Conservation (phyloP, 2,888 invertebrate species). For the Selenia dentaria region DNA sequence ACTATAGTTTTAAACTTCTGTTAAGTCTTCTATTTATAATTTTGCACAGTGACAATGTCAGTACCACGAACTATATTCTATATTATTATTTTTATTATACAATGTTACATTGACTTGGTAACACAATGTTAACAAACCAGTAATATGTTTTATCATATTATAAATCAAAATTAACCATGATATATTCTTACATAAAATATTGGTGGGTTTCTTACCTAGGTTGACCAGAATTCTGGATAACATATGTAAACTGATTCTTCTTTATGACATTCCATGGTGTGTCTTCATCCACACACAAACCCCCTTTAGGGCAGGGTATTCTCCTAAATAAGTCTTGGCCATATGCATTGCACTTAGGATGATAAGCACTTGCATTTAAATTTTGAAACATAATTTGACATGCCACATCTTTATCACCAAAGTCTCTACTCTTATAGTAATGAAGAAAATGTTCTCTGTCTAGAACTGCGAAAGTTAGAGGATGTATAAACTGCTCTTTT, state of each 20-base stretch:
- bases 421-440: conserved; percentile 92
- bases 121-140: too few species aligned
- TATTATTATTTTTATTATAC: too few species aligned
- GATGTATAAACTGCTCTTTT: conserved; percentile 85
- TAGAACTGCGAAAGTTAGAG: conserved; percentile 94
- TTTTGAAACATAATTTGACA: conserved; percentile 95
- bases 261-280: conserved; percentile 93
- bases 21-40: too few species aligned
- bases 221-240: conserved; percentile 94
- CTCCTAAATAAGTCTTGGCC: conserved; percentile 92
- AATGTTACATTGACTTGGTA: too few species aligned
- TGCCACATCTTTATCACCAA: conserved; percentile 87
- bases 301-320: conserved; percentile 92
- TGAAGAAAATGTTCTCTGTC: conserved; percentile 95
- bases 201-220: conserved; percentile 88
- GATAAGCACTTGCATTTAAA: conserved; percentile 92
- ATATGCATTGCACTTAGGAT: conserved; percentile 91
- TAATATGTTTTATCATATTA: too few species aligned
- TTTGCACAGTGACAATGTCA: too few species aligned
- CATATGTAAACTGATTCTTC: conserved; percentile 97
- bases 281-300: conserved; percentile 95
- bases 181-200: neutral
- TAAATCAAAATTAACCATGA: too few species aligned
- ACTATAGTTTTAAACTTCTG: too few species aligned
- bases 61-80: too few species aligned